Evolutionary conservation across 1,140 invertebrate species (phyloP), one percentile per base, ranked within the genome.

Genomic region (Platorchestia sp.): DNA sequence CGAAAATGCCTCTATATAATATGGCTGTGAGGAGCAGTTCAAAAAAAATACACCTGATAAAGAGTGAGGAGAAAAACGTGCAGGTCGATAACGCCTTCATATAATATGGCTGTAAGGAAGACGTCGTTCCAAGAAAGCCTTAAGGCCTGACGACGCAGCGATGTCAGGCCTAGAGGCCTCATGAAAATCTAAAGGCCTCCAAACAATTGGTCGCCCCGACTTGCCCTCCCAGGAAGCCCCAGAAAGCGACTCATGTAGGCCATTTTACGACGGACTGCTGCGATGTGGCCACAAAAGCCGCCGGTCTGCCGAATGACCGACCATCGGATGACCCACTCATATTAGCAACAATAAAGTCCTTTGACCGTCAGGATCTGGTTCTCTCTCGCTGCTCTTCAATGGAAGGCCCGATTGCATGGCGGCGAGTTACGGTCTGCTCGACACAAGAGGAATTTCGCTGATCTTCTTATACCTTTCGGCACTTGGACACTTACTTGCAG

Each of bases 271-370:
- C 43, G 44, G 45, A 45, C 91, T 6, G 19, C 44, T 5, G 43
- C 45, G 45, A 89, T 44, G 43, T 44, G 43, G 14, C 45, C 91
- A 93, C 91, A 93, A 93, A 45, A 45, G 45, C 43, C 0, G 87
- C 41, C 87, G 27, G 44, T 45, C 41, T 27, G 7, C 59, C 7
- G 59, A 75, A 75, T 75, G 59, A 75, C 59, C 59, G 59, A 75
- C 47, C 59, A 93, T 44, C 43, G 91, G 45, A 93, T 93, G 91
- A 93, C 91, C 91, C 43, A 45, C 91, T 93, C 91, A 93, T 45
- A 93, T 93, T 93, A 93, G 91, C 91, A 40, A 93, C 91, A 93
- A 93, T 93, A 93, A 93, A 44, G 45, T 47, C 91, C 45, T 47
- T 45, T 93, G 91, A 93, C 91, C 91, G 45, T 47, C 43, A 40